A percentile compares a stretch with the other conserved stretches of the same genome.
phyloP scores from a whole-genome alignment of 2,888 invertebrate species.

The Hypsopygia costalis region DNA sequence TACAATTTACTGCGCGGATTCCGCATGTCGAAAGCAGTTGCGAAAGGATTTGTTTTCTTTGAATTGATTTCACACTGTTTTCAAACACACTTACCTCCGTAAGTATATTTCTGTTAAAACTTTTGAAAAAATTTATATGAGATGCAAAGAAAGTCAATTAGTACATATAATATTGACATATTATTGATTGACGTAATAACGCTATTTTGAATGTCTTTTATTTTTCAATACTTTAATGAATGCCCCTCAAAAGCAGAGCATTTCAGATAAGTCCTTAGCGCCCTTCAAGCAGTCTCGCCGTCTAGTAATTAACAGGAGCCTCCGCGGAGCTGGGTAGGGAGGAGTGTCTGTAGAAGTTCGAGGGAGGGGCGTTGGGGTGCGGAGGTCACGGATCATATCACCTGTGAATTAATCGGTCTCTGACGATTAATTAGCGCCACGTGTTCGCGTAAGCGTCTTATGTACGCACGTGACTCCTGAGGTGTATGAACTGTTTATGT shows the following conservation, averaged over 20 bases:
- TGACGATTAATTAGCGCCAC: slow-evolving; percentile 74
- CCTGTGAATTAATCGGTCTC: slow-evolving; percentile 71
- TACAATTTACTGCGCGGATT: slow-evolving; percentile 47
- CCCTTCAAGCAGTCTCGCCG: slow-evolving; percentile 53
- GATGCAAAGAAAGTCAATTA: too few relatives aligned
- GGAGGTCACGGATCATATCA: slow-evolving; percentile 66
- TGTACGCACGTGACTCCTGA: slow-evolving; percentile 32
- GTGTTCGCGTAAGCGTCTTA: slow-evolving; percentile 44
- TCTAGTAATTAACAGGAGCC: slow-evolving; percentile 55
- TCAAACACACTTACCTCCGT: too few relatives aligned
- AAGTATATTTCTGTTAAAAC: too few relatives aligned
- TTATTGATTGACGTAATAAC: too few relatives aligned
- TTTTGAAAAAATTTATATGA: too few relatives aligned
- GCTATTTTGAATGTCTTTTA: too few relatives aligned
- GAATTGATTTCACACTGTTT: slow-evolving; percentile 12
- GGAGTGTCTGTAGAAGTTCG: slow-evolving; percentile 10
- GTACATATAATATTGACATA: too few relatives aligned
- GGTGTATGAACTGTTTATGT: slow-evolving; percentile 9
- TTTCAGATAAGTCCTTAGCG: slow-evolving; percentile 42
- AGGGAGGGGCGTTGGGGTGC: slow-evolving; percentile 21
- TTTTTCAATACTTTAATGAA: neutral
- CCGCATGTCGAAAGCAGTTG: slow-evolving; percentile 5
- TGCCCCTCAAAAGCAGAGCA: slow-evolving; percentile 18
- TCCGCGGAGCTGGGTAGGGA: slow-evolving; percentile 26
- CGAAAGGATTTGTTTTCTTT: slow-evolving; percentile 17